Conservation (phyloP, 2,888 invertebrate genomes). For the Diadegma fenestrale region DNA sequence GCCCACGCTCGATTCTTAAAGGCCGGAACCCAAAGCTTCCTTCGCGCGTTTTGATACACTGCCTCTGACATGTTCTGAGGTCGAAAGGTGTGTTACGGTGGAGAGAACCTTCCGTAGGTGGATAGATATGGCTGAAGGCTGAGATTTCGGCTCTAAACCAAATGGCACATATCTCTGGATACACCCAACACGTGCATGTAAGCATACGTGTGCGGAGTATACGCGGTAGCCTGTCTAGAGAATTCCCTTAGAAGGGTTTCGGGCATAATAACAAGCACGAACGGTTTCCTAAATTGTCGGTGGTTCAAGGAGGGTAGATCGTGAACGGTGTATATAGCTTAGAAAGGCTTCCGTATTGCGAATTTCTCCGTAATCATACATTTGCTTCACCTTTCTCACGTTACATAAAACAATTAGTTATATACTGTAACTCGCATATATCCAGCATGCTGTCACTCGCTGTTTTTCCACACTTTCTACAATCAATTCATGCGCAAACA, state of each 20-base stretch:
- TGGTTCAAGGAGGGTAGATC: slow-evolving; percentile 12
- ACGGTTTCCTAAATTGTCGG: slow-evolving; percentile 31
- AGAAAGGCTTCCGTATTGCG: slow-evolving; percentile 21
- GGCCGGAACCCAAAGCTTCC: slow-evolving; percentile 9
- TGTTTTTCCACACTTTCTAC: slow-evolving; percentile 11
- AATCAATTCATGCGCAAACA: neutral
- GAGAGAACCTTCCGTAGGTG: slow-evolving; percentile 26
- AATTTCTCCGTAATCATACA: neutral
- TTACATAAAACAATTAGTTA: slow-evolving; percentile 11
- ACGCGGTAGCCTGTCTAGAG: neutral
- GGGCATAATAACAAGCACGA: slow-evolving; percentile 39
- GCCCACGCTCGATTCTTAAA: slow-evolving; percentile 56
- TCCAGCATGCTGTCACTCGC: neutral
- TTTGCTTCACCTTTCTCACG: slow-evolving; percentile 1
- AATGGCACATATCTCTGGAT: neutral
- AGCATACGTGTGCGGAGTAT: neutral
- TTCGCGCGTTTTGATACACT: slow-evolving; percentile 51
- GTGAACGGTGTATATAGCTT: neutral
- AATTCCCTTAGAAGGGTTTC: slow-evolving; percentile 32
- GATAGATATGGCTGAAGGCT: slow-evolving; percentile 30
- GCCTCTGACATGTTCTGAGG: slow-evolving; percentile 31
- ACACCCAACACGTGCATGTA: no score
- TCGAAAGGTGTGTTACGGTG: slow-evolving; percentile 21
- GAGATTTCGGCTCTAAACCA: slow-evolving; percentile 47
- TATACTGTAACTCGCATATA: neutral